phyloP scores from a whole-genome alignment of 2,888 invertebrate species.

The Agriotes lineatus region DNA sequence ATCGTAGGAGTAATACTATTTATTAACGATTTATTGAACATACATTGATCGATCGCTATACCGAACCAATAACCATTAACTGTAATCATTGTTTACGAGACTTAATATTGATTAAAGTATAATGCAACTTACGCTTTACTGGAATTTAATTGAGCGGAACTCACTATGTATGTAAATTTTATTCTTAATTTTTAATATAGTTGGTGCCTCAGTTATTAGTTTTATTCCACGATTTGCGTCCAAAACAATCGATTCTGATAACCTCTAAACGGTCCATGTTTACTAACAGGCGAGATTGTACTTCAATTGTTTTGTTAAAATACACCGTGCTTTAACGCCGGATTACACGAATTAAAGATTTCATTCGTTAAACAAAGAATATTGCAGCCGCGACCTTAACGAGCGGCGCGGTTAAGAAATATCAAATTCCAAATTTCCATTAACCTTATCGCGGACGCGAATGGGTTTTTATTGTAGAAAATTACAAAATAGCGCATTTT shows the following conservation, averaged over 20 bases:
- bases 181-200: constrained; percentile 60
- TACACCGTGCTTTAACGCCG: constrained; percentile 10
- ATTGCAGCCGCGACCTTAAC: not conserved
- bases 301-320: not conserved
- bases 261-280: not conserved
- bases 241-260: constrained; percentile 27
- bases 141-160: constrained; percentile 56
- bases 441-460: constrained; percentile 5
- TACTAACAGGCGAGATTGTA: not conserved
- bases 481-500: not conserved
- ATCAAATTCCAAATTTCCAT: constrained; percentile 1
- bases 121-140: constrained; percentile 55
- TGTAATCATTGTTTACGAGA: constrained; percentile 59
- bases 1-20: constrained; percentile 52
- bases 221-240: constrained; percentile 33
- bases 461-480: not conserved
- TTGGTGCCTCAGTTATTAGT: constrained; percentile 41
- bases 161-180: constrained; percentile 61
- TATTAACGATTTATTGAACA: constrained; percentile 54
- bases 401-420: not conserved
- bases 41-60: constrained; percentile 52
- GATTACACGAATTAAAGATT: constrained; percentile 20
- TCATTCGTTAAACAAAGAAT: constrained; percentile 9
- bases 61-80: constrained; percentile 57
- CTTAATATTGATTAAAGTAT: constrained; percentile 59